These are phyloP conservation scores for Drosophila albomicans DNA, from an alignment of 1,140 invertebrate genomes.

Conservation along the genomic window DNA sequence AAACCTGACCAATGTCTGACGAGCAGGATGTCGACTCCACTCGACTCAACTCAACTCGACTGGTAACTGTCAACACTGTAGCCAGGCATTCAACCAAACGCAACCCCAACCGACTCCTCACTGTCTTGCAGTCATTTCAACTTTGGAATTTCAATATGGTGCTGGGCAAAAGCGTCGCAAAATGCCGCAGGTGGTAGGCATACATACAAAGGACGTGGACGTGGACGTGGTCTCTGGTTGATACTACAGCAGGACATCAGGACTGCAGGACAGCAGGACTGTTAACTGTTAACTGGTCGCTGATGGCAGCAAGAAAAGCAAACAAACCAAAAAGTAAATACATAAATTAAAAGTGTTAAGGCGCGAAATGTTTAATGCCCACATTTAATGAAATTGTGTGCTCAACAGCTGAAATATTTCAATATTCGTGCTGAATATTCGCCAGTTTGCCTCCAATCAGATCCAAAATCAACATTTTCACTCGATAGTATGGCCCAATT, in stretches of 20 bases:
- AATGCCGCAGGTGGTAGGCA: constrained; percentile 73
- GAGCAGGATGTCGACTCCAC: constrained; percentile 44
- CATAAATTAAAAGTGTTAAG: constrained; percentile 78
- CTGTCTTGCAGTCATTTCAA: constrained; percentile 70
- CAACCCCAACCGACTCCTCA: background rate
- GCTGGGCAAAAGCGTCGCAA: constrained; percentile 32
- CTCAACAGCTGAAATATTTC: constrained; percentile 35
- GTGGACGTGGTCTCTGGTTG: constrained; percentile 8
- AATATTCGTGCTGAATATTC: constrained; percentile 33
- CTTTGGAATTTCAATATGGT: constrained; percentile 78
- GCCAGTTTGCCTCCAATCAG: constrained; percentile 3
- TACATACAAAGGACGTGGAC: constrained; percentile 28
- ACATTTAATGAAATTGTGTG: constrained; percentile 61
- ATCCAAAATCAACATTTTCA: constrained; percentile 19
- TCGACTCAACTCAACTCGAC: constrained; percentile 13
- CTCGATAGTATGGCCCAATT: background rate
- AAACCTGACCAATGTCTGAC: constrained; percentile 50
- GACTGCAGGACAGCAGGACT: background rate
- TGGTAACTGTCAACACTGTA: constrained; percentile 66
- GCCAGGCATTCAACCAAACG: constrained; percentile 28
- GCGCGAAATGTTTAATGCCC: constrained; percentile 71
- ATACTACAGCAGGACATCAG: background rate
- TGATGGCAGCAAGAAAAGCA: constrained; percentile 49
- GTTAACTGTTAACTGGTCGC: constrained; percentile 14
- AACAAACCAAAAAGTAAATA: constrained; percentile 76